Conservation (phyloP, 2,797 vertebrate genomes). For the Myotis vivesi region DNA sequence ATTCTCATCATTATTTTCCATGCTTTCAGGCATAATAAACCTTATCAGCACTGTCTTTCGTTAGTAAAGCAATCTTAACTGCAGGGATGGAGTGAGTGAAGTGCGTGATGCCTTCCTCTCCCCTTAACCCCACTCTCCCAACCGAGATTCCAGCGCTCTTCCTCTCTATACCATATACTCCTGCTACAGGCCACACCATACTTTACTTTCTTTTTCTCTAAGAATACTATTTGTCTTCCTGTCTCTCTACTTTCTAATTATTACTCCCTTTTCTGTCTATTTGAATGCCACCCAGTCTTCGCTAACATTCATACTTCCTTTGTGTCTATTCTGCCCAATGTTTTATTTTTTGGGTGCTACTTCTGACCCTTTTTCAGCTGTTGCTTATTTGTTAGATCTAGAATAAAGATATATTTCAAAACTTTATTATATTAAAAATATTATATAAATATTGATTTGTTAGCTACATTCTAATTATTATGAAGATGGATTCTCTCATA, state of each 20-base stretch:
- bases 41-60: neutral
- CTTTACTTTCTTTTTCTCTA: neutral
- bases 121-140: neutral
- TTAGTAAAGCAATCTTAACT: neutral
- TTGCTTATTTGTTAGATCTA: neutral
- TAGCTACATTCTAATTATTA: slow-evolving; percentile 37
- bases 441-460: neutral
- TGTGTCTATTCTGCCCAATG: neutral
- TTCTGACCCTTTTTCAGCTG: neutral
- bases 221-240: neutral
- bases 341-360: neutral
- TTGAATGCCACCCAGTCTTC: slow-evolving; percentile 12
- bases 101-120: neutral
- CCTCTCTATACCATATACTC: neutral
- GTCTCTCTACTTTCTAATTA: neutral
- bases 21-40: neutral
- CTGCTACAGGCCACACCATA: neutral
- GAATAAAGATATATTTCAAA: neutral
- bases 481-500: slow-evolving; percentile 9
- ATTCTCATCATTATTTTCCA: slow-evolving; percentile 5
- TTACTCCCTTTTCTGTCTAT: neutral
- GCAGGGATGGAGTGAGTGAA: neutral
- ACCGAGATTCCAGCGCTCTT: neutral
- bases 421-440: slow-evolving; percentile 3
- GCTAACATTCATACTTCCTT: neutral